Percentiles rank a stretch among this genome's conserved stretches.
Conservation (phyloP, 1,140 invertebrate species). For the Coptotermes formosanus region DNA sequence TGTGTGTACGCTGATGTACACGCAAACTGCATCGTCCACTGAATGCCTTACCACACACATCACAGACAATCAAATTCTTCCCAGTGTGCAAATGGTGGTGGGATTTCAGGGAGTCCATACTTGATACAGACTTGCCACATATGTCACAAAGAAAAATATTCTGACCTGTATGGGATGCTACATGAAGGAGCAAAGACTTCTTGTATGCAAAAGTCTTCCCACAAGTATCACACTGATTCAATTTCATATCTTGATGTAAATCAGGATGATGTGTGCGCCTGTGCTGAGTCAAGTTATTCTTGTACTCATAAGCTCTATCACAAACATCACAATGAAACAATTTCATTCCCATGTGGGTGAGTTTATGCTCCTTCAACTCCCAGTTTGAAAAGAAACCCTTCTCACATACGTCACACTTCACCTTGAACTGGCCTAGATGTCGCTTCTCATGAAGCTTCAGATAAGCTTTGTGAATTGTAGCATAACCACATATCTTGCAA, state of each 20-base stretch:
- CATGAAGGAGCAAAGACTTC: slow-evolving; percentile 23
- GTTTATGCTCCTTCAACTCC: slow-evolving; percentile 69
- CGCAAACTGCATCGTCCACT: slow-evolving; percentile 35
- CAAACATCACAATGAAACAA: slow-evolving; percentile 48
- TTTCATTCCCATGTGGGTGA: slow-evolving; percentile 64
- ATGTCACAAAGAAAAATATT: slow-evolving; percentile 65
- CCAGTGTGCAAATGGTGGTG: slow-evolving; percentile 22
- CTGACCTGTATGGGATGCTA: slow-evolving; percentile 56
- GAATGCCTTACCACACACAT: slow-evolving; percentile 27
- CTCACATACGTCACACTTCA: slow-evolving; percentile 46
- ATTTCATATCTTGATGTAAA: neutral
- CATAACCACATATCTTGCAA: slow-evolving; percentile 48
- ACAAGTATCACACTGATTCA: slow-evolving; percentile 18
- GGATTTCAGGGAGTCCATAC: slow-evolving; percentile 21
- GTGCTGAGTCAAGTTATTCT: slow-evolving; percentile 41
- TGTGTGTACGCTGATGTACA: slow-evolving; percentile 46
- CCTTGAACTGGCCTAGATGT: slow-evolving; percentile 47
- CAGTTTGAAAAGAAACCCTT: slow-evolving; percentile 51
- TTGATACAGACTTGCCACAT: slow-evolving; percentile 52
- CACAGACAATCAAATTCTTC: slow-evolving; percentile 18
- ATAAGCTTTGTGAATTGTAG: slow-evolving; percentile 47
- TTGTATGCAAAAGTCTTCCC: slow-evolving; percentile 13
- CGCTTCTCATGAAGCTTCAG: slow-evolving; percentile 46
- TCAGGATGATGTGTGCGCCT: slow-evolving; percentile 26
- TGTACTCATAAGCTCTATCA: slow-evolving; percentile 48